Evolutionary conservation across 2,797 vertebrate species (phyloP), one percentile per base, ranked within the genome.

Genomic region (Sebastes diaconus): DNA sequence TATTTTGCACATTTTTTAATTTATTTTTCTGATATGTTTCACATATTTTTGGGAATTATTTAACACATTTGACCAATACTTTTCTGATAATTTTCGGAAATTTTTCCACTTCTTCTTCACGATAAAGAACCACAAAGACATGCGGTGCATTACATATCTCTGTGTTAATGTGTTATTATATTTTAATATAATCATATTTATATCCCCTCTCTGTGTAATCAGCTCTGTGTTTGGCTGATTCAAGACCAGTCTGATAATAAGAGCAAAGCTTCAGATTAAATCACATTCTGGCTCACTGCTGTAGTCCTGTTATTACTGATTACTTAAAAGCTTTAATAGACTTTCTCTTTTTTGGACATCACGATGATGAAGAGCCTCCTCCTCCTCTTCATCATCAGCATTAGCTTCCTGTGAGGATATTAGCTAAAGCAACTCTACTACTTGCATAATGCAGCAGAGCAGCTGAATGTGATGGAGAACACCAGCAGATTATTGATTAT

Each of bases 301-400:
- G 25, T 27, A 16, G 64, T 69, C 71, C 71, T 84, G 68, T 81
- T 85, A 76, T 77, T 73, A 79, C 61, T 84, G 72, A 79, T 89
- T 80, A 88, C 83, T 88, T 81, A 83, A 87, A 75, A 73, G 83
- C 68, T 91, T 83, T 87, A 80, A 87, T 68, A 72, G 77, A 86
- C 84, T 68, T 78, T 83, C 4, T n/a, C 12, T 59, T 34, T 42
- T 73, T 75, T 63, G 13, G 16, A 9, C 34, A 24, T 20, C 14
- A 42, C 27, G 39, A 52, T 14, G 59, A 70, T 6, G 61, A 36
- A 4, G 61, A 36, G 8, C 57, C 20, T n/a, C 27, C 54, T 57
- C 54, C 12, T 58, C 55, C 22, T 57, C 57, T 22, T 63, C n/a
- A 1, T 22, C 60, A 27, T 27, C 14, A 58, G 24, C 55, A 59